Evolutionary conservation across 2,113 vertebrate genomes (phyloP).

Genomic region (Lamprotornis superbus): DNA sequence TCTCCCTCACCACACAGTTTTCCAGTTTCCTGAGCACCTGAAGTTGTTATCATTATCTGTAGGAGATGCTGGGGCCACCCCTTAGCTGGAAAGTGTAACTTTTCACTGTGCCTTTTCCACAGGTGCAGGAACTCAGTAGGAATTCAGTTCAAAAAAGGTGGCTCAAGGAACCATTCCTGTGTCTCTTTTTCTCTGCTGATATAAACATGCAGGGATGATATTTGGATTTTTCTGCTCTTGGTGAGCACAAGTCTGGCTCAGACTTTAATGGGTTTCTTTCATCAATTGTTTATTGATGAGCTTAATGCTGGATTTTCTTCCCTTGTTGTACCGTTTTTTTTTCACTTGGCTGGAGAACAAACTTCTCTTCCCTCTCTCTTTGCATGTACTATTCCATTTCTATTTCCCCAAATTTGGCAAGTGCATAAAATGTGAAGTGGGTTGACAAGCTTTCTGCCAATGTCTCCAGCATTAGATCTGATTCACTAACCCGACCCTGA

Average conservation of each 20-base stretch:
- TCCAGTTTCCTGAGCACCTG: neutral
- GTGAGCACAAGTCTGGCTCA: neutral
- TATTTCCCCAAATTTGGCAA: neutral
- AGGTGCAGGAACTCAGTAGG: neutral
- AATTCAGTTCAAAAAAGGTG: neutral
- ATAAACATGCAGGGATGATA: neutral
- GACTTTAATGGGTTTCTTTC: neutral
- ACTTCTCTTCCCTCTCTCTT: neutral
- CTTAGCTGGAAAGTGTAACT: neutral
- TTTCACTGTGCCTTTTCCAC: neutral
- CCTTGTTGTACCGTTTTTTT: rapidly evolving
- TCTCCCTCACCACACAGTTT: neutral
- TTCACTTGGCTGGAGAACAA: neutral
- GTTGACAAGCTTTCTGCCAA: neutral
- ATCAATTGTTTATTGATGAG: neutral
- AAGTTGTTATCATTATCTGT: neutral
- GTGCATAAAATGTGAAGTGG: neutral
- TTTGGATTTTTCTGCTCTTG: neutral
- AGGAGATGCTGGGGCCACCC: neutral
- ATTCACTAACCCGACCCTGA: neutral
- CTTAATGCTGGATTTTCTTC: neutral
- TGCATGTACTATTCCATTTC: neutral
- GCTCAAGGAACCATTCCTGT: neutral
- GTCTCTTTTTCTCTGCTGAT: neutral
- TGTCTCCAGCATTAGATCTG: neutral